These are phyloP conservation scores for Oryctolagus cuniculus DNA, from an alignment of 2,113 vertebrate species.

Conservation along the genomic window DNA sequence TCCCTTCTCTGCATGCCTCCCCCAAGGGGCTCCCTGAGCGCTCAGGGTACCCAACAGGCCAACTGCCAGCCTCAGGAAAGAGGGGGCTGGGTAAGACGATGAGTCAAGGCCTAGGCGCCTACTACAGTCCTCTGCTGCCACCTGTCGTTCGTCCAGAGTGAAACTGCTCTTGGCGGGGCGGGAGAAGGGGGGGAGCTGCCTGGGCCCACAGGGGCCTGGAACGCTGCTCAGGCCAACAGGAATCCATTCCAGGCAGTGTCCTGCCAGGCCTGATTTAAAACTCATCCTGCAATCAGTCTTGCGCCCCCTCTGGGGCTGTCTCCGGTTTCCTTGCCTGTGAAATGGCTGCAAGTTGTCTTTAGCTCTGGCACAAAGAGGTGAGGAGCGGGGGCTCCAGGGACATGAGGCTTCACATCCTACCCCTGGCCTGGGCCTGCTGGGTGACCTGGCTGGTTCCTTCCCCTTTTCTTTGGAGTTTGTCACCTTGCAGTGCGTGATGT, in stretches of 20 bases:
- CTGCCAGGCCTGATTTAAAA: slow-evolving; percentile 78
- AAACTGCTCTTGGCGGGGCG: neutral
- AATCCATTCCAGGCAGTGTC: slow-evolving; percentile 75
- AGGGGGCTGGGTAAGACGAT: slow-evolving; percentile 4
- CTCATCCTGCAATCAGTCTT: slow-evolving; percentile 75
- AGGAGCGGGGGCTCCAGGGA: slow-evolving; percentile 40
- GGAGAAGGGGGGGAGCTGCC: neutral
- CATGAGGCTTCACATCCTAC: slow-evolving; percentile 37
- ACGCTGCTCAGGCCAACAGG: slow-evolving; percentile 65
- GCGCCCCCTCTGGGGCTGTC: slow-evolving; percentile 75
- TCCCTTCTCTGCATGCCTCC: neutral
- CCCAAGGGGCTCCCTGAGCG: neutral
- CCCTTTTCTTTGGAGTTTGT: slow-evolving; percentile 12
- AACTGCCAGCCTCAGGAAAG: neutral
- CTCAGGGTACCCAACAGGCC: neutral
- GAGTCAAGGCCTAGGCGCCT: neutral
- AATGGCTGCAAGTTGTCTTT: slow-evolving; percentile 75
- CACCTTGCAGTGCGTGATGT: neutral
- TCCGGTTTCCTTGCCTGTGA: slow-evolving; percentile 75
- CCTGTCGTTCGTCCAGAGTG: slow-evolving; percentile 64
- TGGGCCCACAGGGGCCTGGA: slow-evolving; percentile 42
- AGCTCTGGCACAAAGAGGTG: slow-evolving; percentile 61
- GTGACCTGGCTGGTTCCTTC: slow-evolving; percentile 58
- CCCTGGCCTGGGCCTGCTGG: slow-evolving; percentile 56
- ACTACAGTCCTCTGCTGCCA: slow-evolving; percentile 79